These are phyloP conservation scores for Stenoptilia bipunctidactyla DNA, from an alignment of 2,888 invertebrate genomes.

Conservation along the genomic window DNA sequence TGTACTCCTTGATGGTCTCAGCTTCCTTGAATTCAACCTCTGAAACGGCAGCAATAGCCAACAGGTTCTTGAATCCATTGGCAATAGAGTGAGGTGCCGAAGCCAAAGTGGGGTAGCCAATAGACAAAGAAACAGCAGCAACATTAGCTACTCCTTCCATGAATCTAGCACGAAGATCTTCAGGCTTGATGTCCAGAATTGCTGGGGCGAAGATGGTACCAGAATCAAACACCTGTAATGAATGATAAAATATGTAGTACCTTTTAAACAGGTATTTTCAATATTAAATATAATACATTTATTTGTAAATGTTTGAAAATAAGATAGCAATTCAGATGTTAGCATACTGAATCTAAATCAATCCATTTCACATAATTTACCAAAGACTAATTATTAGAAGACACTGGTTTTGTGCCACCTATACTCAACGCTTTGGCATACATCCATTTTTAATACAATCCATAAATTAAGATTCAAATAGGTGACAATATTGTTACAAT, in stretches of 20 bases:
- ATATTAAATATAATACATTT: background rate
- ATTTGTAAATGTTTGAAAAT: no score
- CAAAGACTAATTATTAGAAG: conserved; percentile 65
- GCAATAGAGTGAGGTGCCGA: conserved; percentile 98
- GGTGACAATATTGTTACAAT: no score
- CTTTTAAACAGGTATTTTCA: background rate
- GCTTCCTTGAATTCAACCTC: conserved; percentile 97
- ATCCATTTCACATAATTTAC: conserved; percentile 32
- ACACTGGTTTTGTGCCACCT: conserved; percentile 34
- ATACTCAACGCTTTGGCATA: conserved; percentile 66
- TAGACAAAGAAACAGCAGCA: conserved; percentile 91
- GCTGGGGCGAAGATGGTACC: conserved; percentile 98
- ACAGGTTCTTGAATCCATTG: conserved; percentile 97
- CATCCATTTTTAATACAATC: background rate
- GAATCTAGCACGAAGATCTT: conserved; percentile 92
- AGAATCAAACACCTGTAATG: conserved; percentile 88
- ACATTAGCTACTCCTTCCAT: conserved; percentile 94
- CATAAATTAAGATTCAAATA: no score
- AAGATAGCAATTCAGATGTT: no score
- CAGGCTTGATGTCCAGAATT: conserved; percentile 97
- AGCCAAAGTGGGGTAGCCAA: conserved; percentile 96
- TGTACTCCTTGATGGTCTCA: conserved; percentile 89
- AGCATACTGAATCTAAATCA: conserved; percentile 11
- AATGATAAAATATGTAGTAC: background rate
- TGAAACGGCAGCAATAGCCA: conserved; percentile 96